Conservation (phyloP, 1,140 invertebrate genomes). For the Pseudachorutes palmiensis region DNA sequence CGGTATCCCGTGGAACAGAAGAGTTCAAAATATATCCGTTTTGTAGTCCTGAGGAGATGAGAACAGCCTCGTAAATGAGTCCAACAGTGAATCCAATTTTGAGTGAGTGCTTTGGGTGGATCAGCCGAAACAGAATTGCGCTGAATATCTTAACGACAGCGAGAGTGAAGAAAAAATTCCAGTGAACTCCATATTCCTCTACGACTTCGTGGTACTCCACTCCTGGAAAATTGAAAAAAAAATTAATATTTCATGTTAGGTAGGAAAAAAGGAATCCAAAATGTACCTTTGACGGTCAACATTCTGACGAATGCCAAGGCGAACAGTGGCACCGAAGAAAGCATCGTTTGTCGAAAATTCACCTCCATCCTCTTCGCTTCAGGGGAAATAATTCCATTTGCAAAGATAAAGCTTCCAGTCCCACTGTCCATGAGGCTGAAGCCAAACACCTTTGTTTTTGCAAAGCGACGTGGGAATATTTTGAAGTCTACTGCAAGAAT, state of each 20-base stretch:
- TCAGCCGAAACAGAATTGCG: constrained; percentile 49
- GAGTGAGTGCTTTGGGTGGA: constrained; percentile 45
- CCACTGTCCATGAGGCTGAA: constrained; percentile 90
- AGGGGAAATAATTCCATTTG: constrained; percentile 69
- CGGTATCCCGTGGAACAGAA: constrained; percentile 46
- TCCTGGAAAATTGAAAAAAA: constrained; percentile 52
- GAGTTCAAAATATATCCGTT: constrained; percentile 60
- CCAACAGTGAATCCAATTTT: constrained; percentile 51
- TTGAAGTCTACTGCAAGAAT: constrained; percentile 90
- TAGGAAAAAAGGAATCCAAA: background rate
- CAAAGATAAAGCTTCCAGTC: constrained; percentile 79
- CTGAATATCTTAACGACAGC: constrained; percentile 69
- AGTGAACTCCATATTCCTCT: constrained; percentile 88
- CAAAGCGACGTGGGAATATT: constrained; percentile 71
- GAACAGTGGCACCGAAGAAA: constrained; percentile 49
- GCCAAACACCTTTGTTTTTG: constrained; percentile 79
- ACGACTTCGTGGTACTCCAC: constrained; percentile 76
- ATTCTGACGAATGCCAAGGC: constrained; percentile 61
- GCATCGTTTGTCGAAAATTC: constrained; percentile 35
- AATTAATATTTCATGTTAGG: background rate
- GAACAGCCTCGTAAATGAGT: constrained; percentile 58
- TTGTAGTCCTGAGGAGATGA: constrained; percentile 44
- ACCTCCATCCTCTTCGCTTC: constrained; percentile 43
- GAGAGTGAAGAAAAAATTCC: constrained; percentile 94
- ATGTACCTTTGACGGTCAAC: constrained; percentile 43